These are phyloP conservation scores for Callipepla squamata DNA, from an alignment of 2,113 vertebrate genomes.

Conservation along the genomic window DNA sequence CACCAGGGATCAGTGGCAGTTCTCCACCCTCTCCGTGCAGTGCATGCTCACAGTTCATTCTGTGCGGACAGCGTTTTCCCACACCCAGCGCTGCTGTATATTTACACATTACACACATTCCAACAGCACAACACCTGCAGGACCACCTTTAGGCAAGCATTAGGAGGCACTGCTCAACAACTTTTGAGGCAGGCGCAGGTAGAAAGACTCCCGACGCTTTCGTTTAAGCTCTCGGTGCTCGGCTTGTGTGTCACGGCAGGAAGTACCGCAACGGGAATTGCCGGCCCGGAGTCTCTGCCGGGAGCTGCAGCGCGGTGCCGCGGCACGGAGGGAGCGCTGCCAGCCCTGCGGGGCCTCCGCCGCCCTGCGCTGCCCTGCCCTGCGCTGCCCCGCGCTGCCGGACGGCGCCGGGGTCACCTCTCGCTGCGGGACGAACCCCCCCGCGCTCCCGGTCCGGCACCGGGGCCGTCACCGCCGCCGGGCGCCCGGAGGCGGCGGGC, in stretches of 20 bases:
- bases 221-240: background rate
- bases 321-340: background rate
- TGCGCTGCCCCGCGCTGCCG: background rate
- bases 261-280: background rate
- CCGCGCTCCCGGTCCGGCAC: too few relatives aligned
- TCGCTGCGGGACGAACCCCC: background rate
- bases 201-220: background rate
- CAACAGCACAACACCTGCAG: background rate
- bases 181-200: constrained; percentile 14
- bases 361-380: background rate
- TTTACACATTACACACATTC: background rate
- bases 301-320: background rate
- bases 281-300: background rate
- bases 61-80: background rate
- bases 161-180: constrained; percentile 64
- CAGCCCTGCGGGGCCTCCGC: background rate
- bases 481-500: background rate
- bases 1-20: background rate
- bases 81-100: background rate
- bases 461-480: too few relatives aligned
- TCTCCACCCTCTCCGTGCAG: background rate
- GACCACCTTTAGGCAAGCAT: constrained; percentile 36
- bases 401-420: background rate
- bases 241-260: background rate
- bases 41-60: background rate